These are phyloP conservation scores for Sarcophaga carnaria DNA, from an alignment of 2,888 invertebrate species.

Conservation along the genomic window DNA sequence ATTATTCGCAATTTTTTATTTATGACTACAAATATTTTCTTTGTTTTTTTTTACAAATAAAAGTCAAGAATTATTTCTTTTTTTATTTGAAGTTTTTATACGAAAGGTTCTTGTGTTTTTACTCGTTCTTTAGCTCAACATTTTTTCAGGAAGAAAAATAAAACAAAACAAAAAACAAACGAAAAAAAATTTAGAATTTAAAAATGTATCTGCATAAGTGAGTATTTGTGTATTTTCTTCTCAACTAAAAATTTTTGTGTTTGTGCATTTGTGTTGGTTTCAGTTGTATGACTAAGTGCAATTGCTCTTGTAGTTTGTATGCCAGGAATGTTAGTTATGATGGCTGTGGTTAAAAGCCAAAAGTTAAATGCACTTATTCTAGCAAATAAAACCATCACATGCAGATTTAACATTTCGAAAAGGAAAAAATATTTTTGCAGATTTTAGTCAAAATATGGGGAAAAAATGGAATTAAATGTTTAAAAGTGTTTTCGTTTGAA, in stretches of 20 bases:
- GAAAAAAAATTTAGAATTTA: too few relatives aligned
- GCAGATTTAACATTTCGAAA: background rate
- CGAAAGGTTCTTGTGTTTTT: background rate
- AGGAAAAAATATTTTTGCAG: background rate
- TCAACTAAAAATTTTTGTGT: background rate
- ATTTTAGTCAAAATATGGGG: background rate
- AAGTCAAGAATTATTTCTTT: conserved; percentile 1
- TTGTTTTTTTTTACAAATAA: conserved; percentile 4
- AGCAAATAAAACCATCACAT: conserved; percentile 1
- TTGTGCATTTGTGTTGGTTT: background rate
- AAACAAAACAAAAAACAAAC: too few relatives aligned
- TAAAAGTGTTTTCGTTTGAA: background rate
- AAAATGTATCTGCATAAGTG: too few relatives aligned
- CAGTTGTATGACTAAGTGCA: conserved; percentile 20
- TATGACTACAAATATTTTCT: conserved; percentile 45
- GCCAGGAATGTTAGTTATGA: conserved; percentile 31
- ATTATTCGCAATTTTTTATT: conserved; percentile 54
- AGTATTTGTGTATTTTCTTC: background rate
- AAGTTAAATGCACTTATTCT: conserved; percentile 56
- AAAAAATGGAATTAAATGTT: background rate
- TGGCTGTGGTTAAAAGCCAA: conserved; percentile 61
- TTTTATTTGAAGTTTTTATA: conserved; percentile 45
- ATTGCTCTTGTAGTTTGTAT: conserved; percentile 25
- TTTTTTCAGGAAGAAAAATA: too few relatives aligned
- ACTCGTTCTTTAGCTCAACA: too few relatives aligned